Evolutionary conservation across 2,888 invertebrate species (phyloP).

Genomic region (Phengaris alcon): DNA sequence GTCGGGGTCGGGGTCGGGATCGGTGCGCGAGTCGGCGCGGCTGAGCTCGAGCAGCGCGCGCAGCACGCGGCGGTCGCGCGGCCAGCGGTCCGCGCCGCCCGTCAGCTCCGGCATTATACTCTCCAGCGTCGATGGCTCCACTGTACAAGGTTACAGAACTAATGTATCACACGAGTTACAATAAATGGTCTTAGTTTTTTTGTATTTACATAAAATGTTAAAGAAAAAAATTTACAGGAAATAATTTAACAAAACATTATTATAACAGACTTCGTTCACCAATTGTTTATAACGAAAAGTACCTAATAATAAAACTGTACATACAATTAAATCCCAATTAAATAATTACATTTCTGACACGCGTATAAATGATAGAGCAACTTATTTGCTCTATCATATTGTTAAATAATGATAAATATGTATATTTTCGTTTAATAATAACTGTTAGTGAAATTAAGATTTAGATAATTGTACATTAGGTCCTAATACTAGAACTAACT

Average conservation of each 20-base stretch:
- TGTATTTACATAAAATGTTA: no score
- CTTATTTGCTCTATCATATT: neutral
- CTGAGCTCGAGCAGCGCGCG: conserved; percentile 87
- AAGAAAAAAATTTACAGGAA: no score
- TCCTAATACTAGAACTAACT: neutral
- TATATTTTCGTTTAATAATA: neutral
- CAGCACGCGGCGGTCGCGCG: conserved; percentile 84
- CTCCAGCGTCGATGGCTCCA: conserved; percentile 64
- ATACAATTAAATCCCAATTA: neutral
- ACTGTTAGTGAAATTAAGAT: neutral
- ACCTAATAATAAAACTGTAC: neutral
- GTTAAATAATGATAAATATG: neutral
- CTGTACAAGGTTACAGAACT: conserved; percentile 34
- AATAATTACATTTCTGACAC: no score
- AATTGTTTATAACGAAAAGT: no score
- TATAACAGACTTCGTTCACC: no score
- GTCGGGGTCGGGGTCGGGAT: conserved; percentile 45
- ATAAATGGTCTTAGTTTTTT: no score
- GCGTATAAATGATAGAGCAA: neutral
- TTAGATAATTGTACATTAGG: neutral
- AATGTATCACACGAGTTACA: no score
- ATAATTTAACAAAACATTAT: no score
- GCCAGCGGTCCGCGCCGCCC: conserved; percentile 78
- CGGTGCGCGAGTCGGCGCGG: conserved; percentile 66
- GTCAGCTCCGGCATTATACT: conserved; percentile 66